Percentiles rank a stretch among this genome's conserved stretches.
These are phyloP conservation scores for Sturnira hondurensis DNA, from an alignment of 2,113 vertebrate species.

Conservation along the genomic window DNA sequence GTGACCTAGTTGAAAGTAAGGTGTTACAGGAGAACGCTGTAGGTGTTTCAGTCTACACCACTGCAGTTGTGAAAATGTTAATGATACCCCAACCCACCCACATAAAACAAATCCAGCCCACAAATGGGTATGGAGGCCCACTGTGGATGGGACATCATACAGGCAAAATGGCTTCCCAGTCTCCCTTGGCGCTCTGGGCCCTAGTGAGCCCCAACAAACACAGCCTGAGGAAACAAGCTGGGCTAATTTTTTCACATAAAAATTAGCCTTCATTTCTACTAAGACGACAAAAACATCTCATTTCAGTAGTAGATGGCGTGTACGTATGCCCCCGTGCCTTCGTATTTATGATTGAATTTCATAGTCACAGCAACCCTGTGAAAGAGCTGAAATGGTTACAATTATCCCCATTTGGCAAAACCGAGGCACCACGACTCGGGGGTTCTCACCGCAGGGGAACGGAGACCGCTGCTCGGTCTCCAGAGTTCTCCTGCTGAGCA, in stretches of 20 bases:
- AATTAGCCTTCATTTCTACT: neutral
- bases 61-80: neutral
- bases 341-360: neutral
- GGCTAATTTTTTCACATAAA: conserved; percentile 24
- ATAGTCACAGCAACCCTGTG: neutral
- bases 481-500: neutral
- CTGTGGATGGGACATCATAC: neutral
- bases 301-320: neutral
- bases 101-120: neutral
- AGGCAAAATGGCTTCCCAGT: neutral
- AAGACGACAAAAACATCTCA: neutral
- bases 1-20: neutral
- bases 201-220: neutral
- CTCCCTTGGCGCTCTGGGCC: neutral
- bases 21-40: neutral
- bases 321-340: neutral
- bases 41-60: neutral
- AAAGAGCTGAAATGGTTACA: neutral
- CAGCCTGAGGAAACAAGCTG: neutral
- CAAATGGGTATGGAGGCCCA: neutral
- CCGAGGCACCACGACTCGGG: neutral
- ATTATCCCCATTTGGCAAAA: neutral
- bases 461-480: neutral
- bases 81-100: neutral
- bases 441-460: neutral